These are phyloP conservation scores for Mythimna loreyi DNA, from an alignment of 2,888 invertebrate genomes.

Conservation along the genomic window DNA sequence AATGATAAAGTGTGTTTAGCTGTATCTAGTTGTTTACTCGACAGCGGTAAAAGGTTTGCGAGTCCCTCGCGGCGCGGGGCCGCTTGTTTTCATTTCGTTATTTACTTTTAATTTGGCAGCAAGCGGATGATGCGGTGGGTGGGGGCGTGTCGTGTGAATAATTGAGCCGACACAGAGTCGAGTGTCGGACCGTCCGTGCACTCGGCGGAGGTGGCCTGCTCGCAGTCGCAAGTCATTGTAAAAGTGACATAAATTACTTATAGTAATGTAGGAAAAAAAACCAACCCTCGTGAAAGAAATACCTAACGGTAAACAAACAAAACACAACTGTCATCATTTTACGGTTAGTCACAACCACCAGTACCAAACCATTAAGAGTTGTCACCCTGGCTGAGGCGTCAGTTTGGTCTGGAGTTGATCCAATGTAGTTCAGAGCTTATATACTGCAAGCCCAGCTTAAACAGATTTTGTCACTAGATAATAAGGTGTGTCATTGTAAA, in stretches of 20 bases:
- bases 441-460: neutral
- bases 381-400: neutral
- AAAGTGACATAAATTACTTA: conserved; percentile 39
- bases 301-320: neutral
- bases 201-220: conserved; percentile 35
- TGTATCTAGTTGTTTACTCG: conserved; percentile 86
- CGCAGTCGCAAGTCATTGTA: conserved; percentile 38
- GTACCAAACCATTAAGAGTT: neutral
- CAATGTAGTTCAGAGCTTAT: neutral
- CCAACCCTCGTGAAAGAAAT: neutral
- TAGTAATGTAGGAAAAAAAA: neutral
- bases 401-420: neutral
- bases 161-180: conserved; percentile 83
- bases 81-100: conserved; percentile 90
- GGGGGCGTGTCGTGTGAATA: conserved; percentile 87
- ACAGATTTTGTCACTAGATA: neutral
- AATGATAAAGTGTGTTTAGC: conserved; percentile 89
- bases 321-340: neutral
- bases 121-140: conserved; percentile 87
- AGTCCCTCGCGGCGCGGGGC: conserved; percentile 85
- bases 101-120: conserved; percentile 91
- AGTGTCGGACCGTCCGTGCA: conserved; percentile 70
- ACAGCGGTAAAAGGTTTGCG: conserved; percentile 90
- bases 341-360: neutral
- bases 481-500: neutral